These are phyloP conservation scores for Amorpha juglandis DNA, from an alignment of 2,888 invertebrate genomes.

Conservation along the genomic window DNA sequence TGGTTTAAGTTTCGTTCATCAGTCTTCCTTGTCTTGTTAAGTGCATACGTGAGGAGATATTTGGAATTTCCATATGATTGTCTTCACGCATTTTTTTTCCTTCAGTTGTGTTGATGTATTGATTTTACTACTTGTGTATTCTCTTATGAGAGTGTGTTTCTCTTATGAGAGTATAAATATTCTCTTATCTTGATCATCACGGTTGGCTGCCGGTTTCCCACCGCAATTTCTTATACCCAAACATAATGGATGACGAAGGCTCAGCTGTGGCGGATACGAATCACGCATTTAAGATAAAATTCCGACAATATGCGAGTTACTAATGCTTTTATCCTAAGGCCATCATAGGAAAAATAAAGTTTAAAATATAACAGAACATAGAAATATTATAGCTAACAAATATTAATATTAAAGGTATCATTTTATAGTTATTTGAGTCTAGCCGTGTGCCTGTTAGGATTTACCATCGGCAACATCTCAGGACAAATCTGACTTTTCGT, in stretches of 20 bases:
- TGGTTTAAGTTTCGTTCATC: constrained; percentile 58
- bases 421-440: too few relatives aligned
- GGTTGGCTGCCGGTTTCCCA: constrained; percentile 11
- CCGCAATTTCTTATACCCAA: constrained; percentile 1
- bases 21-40: constrained; percentile 45
- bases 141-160: neutral
- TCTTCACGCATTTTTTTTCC: constrained; percentile 20
- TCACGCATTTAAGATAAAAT: neutral
- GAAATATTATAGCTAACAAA: too few relatives aligned
- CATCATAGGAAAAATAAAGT: neutral
- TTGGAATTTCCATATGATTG: constrained; percentile 18
- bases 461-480: too few relatives aligned
- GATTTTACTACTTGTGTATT: constrained; percentile 8
- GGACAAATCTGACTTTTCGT: too few relatives aligned
- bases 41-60: constrained; percentile 13
- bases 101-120: constrained; percentile 11
- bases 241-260: neutral
- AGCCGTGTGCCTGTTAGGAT: too few relatives aligned
- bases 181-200: constrained; percentile 16
- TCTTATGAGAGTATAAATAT: constrained; percentile 13
- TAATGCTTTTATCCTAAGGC: too few relatives aligned
- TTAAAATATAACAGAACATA: too few relatives aligned
- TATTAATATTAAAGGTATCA: too few relatives aligned
- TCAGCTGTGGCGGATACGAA: constrained; percentile 11
- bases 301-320: constrained; percentile 13